Evolutionary conservation across 2,888 invertebrate species (phyloP), one percentile per base, ranked within the genome.

Genomic region (Meandrusa payeni): DNA sequence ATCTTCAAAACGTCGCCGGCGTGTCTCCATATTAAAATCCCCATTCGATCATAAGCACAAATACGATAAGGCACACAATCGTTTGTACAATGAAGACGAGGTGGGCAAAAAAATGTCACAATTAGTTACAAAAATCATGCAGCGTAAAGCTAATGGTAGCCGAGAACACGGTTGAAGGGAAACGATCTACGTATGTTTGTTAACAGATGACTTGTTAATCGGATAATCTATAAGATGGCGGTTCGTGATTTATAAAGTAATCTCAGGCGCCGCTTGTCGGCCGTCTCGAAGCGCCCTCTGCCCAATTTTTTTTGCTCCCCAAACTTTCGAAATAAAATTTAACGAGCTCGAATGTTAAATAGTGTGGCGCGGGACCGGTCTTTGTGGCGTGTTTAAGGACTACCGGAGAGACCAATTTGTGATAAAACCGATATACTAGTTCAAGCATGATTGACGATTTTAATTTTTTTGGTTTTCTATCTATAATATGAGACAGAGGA

Each of bases 121-220:
- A 43, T 37, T 36, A 13, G 43, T 43, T 54, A 53, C 56, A 52
- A 59, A 67, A 68, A 42, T 61, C 64, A 69, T 64, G 61, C 57
- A 71, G 70, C 75, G 72, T 70, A 59, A 69, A 71, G 57, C 65
- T 66, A 64, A 69, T 69, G 60, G 76, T 72, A 73, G 76, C 70
- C 48, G 54, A 57, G 62, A 59, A 67, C 65, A 64, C 41, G 57
- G 54, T 45, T 27, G 55, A 59, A 41, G 33, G 34, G 61, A 57
- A 60, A 61, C 59, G 66, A 66, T 73, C 70, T 63, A 65, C 65
- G 64, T 73, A 65, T 65, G 64, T 73, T 62, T 54, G 55, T 72
- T 72, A 69, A 71, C 69, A 71, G 76, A 69, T 76, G 75, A 75
- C 67, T 77, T 69, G 76, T 72, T 81, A 79, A 82, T 82, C 80